Base-by-base conservation (phyloP, 2,888 invertebrate genomes). In the Fragum sueziense region DNA sequence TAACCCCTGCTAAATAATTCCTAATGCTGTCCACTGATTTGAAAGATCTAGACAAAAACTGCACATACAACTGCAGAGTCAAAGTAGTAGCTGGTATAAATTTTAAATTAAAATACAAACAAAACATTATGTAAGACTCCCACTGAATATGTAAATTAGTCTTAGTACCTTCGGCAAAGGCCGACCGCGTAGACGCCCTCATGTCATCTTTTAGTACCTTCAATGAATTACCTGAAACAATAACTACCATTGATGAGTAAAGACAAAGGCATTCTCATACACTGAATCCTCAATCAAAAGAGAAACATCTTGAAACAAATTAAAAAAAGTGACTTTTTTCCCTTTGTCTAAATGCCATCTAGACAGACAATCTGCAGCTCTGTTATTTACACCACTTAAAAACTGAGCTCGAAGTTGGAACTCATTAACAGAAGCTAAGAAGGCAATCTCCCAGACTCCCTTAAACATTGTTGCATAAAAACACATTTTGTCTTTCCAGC, bases 401-500 rank as follows among this genome's bases (percentile, higher is more conserved):
- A 11, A 17, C 9, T 11, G 9, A 41, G 11, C 9, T 17, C 41
- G 9, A 41, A 41, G 41, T 41, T 41, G 41, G 17, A 41, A 41
- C 11, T 41, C 41, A 41, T 41, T 11, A 41, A 41, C 29, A n/a
- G 76, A 69, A 27, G 69, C 59, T 29, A 70, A 6, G 54, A 76
- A 70, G 22, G 51, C 33, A 4, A 76, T 51, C 61, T 76, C 75
- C n/a, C 76, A 37, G 20, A 76, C 29, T n/a, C n/a, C n/a, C n/a
- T n/a, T n/a, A n/a, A n/a, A 52, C 62, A 70, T n/a, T 22, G 29
- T 51, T 76, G 76, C 52, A 76, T 31, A 37, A 76, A 59, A 25
- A 22, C 34, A 27, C 33, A 33, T n/a, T 62, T 51, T n/a, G 70
- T 6, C 34, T 52, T 70, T 20, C 76, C 70, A 25, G 57, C 9